Conservation (phyloP, 2,888 invertebrate genomes). For the Argyra leucocephala region DNA sequence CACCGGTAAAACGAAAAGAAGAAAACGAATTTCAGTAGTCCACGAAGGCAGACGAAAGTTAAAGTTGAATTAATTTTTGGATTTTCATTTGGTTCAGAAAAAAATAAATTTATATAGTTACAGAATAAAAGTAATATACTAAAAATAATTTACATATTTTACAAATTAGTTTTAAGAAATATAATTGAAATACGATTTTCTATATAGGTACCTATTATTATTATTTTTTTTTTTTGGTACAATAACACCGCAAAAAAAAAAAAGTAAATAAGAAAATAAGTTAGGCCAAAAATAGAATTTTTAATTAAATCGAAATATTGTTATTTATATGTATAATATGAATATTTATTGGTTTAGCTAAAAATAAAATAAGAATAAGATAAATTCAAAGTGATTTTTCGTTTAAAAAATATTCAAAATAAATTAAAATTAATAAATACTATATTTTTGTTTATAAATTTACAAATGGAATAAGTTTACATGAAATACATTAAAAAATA, state of each 20-base stretch:
- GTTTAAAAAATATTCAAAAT: no score
- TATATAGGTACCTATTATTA: no score
- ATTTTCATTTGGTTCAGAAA: not conserved
- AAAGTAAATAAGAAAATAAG: slow-evolving; percentile 12
- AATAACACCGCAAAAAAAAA: slow-evolving; percentile 12
- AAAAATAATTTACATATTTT: no score
- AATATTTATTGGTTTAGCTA: no score
- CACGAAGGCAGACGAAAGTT: not conserved
- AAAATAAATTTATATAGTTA: not conserved
- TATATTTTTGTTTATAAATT: no score
- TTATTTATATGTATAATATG: not conserved
- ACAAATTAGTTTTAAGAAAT: no score
- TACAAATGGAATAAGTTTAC: not conserved
- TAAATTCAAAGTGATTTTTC: no score
- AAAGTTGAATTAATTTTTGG: no score
- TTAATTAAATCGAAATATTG: slow-evolving; percentile 16
- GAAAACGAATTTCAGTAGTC: not conserved
- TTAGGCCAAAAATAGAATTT: slow-evolving; percentile 13
- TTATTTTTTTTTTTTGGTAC: not conserved
- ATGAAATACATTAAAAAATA: not conserved
- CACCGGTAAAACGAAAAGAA: not conserved
- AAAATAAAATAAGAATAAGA: no score
- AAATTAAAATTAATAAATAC: no score
- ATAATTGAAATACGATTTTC: no score
- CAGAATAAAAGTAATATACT: not conserved